phyloP scores from a whole-genome alignment of 2,888 invertebrate species.

The Agriopis aurantiaria region DNA sequence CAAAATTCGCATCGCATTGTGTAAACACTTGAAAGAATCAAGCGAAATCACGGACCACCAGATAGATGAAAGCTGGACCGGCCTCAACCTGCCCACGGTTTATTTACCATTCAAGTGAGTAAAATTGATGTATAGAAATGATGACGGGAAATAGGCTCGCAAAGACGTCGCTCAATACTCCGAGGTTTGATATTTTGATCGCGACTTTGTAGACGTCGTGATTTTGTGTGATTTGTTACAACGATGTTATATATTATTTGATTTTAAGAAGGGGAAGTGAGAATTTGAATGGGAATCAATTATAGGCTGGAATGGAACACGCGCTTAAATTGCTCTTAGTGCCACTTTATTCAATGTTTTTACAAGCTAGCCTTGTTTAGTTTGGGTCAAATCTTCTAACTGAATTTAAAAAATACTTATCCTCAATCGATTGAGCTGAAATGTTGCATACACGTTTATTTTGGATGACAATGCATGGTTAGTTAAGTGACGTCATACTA shows the following conservation, averaged over 20 bases:
- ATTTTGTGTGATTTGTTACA: constrained; percentile 21
- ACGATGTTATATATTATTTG: background rate
- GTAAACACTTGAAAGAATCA: constrained; percentile 14
- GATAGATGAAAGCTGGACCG: constrained; percentile 36
- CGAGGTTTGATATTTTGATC: constrained; percentile 8
- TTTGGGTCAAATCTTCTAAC: too few relatives aligned
- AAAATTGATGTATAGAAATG: constrained; percentile 38
- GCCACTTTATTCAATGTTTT: too few relatives aligned
- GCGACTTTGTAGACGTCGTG: constrained; percentile 8
- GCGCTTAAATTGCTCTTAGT: background rate
- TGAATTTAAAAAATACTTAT: too few relatives aligned
- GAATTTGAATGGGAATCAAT: background rate
- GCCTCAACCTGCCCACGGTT: constrained; percentile 31
- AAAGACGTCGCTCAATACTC: constrained; percentile 20
- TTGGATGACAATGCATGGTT: too few relatives aligned
- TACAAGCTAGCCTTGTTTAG: too few relatives aligned
- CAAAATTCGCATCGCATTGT: constrained; percentile 12
- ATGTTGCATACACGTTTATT: too few relatives aligned
- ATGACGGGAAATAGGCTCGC: constrained; percentile 26
- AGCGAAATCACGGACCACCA: constrained; percentile 16
- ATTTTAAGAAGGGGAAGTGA: constrained; percentile 5
- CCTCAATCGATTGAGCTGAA: too few relatives aligned
- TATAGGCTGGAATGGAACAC: background rate
- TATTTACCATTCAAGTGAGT: constrained; percentile 42
- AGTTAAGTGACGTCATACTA: too few relatives aligned